Evolutionary conservation across 2,888 invertebrate genomes (phyloP), one percentile per base, ranked within the genome.

Genomic region (Ormia ochracea): DNA sequence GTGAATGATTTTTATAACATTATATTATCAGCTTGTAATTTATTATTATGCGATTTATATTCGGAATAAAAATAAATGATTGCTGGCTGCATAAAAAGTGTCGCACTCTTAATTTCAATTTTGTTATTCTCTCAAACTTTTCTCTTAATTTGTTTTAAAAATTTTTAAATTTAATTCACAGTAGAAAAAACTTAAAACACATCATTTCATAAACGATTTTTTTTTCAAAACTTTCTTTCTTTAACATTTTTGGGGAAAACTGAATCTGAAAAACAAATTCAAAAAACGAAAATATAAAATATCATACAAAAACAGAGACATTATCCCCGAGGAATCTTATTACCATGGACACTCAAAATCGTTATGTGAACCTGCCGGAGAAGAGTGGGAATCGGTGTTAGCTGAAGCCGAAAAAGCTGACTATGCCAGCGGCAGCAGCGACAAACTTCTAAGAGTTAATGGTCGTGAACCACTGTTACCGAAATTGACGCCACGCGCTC

Each of bases 261-360:
- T 52, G 26, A 65, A 23, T 10, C 23, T 48, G 10, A 33, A 58
- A 63, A 58, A 28, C 17, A 28, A 63, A 68, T 48, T 54, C 43
- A 56, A 58, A 69, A 23, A 54, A 31, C 54, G 36, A 54, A 70
- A 65, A 14, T 41, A 50, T 12, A 41, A 41, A 4, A 38, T 45
- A 36, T 43, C 45, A 28, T 45, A 56, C 19, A 61, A 14, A 81
- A 77, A 84, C 85, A 90, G 93, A 83, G 93, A 93, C 88, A 93
- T 92, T 80, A 94, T 94, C 85, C 94, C 94, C 69, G 94, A 94
- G 90, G 94, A 94, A 86, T 92, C 93, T 87, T 85, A 84, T 81
- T 86, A 88, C 63, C 83, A 83, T 85, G 90, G 91, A 70, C 91
- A 91, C 87, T 91, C 92, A 87, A 92, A 92, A 88, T 93, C 92